phyloP scores from a whole-genome alignment of 2,797 vertebrate species.

The Buphagus erythrorhynchus region DNA sequence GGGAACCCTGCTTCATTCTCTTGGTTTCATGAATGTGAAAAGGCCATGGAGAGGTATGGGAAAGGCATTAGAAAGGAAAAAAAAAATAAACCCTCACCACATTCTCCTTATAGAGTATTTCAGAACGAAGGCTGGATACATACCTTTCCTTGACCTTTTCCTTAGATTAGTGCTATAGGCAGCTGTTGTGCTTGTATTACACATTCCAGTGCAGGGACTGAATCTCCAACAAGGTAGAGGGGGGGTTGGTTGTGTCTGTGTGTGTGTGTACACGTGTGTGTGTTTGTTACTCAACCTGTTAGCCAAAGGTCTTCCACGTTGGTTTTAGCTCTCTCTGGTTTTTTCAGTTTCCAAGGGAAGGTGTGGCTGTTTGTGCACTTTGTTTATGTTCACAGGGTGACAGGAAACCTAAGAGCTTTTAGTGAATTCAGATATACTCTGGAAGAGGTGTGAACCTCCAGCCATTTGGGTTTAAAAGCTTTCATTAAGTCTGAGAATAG shows the following conservation, averaged over 20 bases:
- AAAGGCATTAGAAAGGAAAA: not conserved
- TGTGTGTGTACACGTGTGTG: not conserved
- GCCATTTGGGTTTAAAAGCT: conserved; percentile 32
- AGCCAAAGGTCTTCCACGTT: not conserved
- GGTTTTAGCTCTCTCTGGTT: not conserved
- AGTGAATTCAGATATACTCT: not conserved
- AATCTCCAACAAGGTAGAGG: not conserved
- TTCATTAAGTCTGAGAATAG: conserved; percentile 2
- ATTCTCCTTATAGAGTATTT: conserved; percentile 5
- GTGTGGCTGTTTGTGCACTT: not conserved
- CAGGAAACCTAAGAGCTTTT: conserved; percentile 19
- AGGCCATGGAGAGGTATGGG: not conserved
- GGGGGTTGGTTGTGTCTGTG: not conserved
- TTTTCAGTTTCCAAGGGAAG: not conserved
- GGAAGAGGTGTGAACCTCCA: conserved; percentile 20
- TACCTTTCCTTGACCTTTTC: conserved; percentile 82
- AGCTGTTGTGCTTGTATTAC: conserved; percentile 41
- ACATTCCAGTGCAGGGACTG: conserved; percentile 15
- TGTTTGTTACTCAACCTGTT: not conserved
- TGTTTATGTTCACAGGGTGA: conserved; percentile 14
- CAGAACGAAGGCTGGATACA: conserved; percentile 51
- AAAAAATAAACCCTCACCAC: no score
- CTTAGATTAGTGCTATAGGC: conserved; percentile 70
- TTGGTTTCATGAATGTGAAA: not conserved
- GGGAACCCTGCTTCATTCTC: not conserved